These are phyloP conservation scores for Ceyx cyanopectus DNA, from an alignment of 2,113 vertebrate genomes.

Conservation along the genomic window DNA sequence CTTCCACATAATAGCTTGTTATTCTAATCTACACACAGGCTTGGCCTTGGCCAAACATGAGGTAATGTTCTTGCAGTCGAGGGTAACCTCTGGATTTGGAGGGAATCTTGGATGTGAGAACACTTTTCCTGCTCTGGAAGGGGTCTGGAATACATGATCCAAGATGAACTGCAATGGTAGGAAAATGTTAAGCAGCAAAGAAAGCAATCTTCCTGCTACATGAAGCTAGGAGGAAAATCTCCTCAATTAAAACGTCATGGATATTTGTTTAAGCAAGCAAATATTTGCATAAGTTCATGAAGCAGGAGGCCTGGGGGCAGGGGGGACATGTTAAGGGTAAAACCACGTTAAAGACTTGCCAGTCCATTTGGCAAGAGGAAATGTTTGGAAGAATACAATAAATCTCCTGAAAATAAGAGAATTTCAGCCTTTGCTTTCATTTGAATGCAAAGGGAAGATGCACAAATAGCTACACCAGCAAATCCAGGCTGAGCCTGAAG, in stretches of 20 bases:
- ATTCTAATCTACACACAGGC: not conserved
- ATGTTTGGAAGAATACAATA: not conserved
- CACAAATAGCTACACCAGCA: not conserved
- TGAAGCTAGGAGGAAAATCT: not conserved
- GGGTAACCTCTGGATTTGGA: not conserved
- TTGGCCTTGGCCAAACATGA: not conserved
- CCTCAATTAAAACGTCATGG: not conserved
- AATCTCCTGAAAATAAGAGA: not conserved
- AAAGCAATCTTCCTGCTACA: not conserved
- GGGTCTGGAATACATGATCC: not conserved
- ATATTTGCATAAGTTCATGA: slow-evolving; percentile 4
- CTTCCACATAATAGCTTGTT: not conserved
- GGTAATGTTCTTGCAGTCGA: not conserved
- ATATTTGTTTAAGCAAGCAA: slow-evolving; percentile 19
- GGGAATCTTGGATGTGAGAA: not conserved
- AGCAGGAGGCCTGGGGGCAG: not conserved
- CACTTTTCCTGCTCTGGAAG: not conserved
- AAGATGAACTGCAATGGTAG: not conserved
- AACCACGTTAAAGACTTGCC: not conserved
- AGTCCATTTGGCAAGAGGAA: not conserved
- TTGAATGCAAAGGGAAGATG: not conserved
- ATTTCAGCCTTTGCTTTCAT: not conserved
- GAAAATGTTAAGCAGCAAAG: not conserved
- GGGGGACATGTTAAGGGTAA: not conserved
- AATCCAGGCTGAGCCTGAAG: not conserved